phyloP scores from a whole-genome alignment of 2,888 invertebrate species.

The Drosophila rellima region DNA sequence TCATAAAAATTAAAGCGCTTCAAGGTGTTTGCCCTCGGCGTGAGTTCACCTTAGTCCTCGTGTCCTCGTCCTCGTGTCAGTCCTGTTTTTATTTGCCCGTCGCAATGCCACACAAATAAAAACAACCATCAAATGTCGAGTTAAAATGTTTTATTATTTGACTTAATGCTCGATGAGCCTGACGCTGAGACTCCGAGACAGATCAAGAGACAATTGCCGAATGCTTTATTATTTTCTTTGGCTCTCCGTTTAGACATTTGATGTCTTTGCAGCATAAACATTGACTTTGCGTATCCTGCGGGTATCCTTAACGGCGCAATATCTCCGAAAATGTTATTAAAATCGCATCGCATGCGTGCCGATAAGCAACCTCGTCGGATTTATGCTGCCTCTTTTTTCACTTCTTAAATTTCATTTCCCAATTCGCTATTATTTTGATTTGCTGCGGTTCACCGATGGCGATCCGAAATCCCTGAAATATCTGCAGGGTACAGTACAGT shows the following conservation, averaged over 20 bases:
- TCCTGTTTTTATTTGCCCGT: constrained; percentile 78
- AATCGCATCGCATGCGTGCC: constrained; percentile 67
- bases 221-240: constrained; percentile 68
- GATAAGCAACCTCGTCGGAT: constrained; percentile 50
- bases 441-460: constrained; percentile 42
- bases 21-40: constrained; percentile 62
- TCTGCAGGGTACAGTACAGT: constrained; percentile 6
- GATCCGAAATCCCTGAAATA: not conserved
- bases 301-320: constrained; percentile 66
- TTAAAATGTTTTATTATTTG: constrained; percentile 81
- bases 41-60: constrained; percentile 15
- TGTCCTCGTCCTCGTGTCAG: constrained; percentile 28
- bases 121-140: constrained; percentile 83
- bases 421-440: constrained; percentile 66
- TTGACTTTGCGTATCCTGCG: constrained; percentile 40
- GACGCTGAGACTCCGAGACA: constrained; percentile 3
- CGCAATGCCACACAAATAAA: constrained; percentile 82
- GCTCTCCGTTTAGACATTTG: constrained; percentile 57
- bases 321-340: constrained; percentile 72
- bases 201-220: constrained; percentile 70
- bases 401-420: not conserved
- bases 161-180: constrained; percentile 52
- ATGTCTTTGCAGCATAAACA: constrained; percentile 64
- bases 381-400: constrained; percentile 4
- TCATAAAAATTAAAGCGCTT: constrained; percentile 77